Conservation (phyloP, 1,140 invertebrate species). For the Procambarus virginalis region DNA sequence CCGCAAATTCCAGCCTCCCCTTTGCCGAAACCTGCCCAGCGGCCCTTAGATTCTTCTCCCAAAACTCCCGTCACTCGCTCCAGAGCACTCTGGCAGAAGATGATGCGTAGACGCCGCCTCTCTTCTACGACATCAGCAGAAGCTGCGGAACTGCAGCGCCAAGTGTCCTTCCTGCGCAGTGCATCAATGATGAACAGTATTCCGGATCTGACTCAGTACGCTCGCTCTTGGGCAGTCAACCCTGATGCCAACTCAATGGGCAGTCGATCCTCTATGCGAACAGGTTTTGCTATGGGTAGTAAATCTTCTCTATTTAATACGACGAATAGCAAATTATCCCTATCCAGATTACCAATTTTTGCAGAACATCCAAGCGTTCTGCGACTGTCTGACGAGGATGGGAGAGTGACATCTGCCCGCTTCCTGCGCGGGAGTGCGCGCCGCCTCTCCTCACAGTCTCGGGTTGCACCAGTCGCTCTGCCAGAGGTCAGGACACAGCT, state of each 20-base stretch:
- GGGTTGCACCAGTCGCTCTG: neutral
- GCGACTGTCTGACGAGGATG: constrained; percentile 35
- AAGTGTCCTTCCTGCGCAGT: constrained; percentile 66
- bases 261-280: constrained; percentile 13
- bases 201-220: constrained; percentile 67
- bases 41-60: neutral
- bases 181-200: constrained; percentile 68
- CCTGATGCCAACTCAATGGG: constrained; percentile 2
- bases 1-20: constrained; percentile 12
- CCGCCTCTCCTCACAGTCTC: neutral
- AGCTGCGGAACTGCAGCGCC: constrained; percentile 47
- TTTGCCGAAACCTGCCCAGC: neutral
- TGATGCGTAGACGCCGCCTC: constrained; percentile 11
- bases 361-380: constrained; percentile 42
- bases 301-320: constrained; percentile 26
- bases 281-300: constrained; percentile 23
- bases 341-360: constrained; percentile 22
- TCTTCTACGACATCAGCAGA: constrained; percentile 1
- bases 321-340: constrained; percentile 32
- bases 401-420: neutral
- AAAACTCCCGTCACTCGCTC: neutral
- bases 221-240: constrained; percentile 53
- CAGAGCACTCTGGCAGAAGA: constrained; percentile 38
- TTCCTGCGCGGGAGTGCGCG: constrained; percentile 11
- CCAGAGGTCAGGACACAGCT: constrained; percentile 14